phyloP scores from a whole-genome alignment of 2,797 vertebrate genomes.

The Sebastes matsubarae region DNA sequence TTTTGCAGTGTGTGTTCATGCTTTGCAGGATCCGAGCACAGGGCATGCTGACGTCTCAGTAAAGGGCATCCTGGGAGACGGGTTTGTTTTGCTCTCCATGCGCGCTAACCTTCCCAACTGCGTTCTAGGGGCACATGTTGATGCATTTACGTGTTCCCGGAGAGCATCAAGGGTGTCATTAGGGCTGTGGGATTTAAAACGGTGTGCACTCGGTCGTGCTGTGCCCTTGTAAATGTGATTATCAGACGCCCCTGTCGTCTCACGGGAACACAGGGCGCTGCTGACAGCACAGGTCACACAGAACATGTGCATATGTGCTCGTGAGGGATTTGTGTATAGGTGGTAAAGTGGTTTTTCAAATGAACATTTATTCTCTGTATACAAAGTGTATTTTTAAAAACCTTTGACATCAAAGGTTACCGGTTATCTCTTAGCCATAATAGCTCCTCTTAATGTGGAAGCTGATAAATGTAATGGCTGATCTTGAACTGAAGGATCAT shows the following conservation, averaged over 20 bases:
- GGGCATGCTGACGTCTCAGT: constrained; percentile 14
- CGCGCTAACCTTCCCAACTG: constrained; percentile 36
- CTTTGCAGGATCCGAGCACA: constrained; percentile 9
- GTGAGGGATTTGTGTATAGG: background rate
- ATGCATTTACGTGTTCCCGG: constrained; percentile 14
- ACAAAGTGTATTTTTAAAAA: background rate
- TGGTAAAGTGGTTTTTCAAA: background rate
- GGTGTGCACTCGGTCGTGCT: constrained; percentile 6
- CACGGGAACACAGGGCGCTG: constrained; percentile 25
- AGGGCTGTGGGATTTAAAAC: constrained; percentile 13
- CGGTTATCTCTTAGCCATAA: background rate
- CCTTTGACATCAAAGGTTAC: background rate
- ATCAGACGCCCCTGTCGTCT: constrained; percentile 26
- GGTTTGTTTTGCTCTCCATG: constrained; percentile 54
- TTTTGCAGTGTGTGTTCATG: background rate
- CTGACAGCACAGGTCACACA: constrained; percentile 54
- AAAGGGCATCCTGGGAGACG: constrained; percentile 37
- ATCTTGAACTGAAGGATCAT: constrained; percentile 10
- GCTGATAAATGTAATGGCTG: constrained; percentile 21
- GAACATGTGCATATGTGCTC: background rate
- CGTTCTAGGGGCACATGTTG: constrained; percentile 12
- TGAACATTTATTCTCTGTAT: background rate
- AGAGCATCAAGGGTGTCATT: constrained; percentile 39
- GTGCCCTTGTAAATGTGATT: constrained; percentile 63
- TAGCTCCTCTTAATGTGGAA: background rate